Evolutionary conservation across 1,140 invertebrate species (phyloP), one percentile per base, ranked within the genome.

Genomic region (Anoplolepis gracilipes): DNA sequence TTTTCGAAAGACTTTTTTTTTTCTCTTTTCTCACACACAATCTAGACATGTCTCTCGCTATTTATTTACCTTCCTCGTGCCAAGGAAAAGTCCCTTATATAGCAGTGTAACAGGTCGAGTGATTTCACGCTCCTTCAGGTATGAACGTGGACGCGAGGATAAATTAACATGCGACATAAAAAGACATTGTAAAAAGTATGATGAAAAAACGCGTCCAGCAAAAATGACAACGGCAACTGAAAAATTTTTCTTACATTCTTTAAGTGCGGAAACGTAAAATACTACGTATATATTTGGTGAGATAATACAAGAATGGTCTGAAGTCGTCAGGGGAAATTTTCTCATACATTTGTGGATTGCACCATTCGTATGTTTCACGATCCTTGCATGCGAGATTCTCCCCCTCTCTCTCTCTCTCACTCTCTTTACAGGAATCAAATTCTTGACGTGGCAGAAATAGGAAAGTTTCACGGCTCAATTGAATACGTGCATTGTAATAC

Each of bases 91-190:
- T 70, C 78, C 73, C 78, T 84, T 61, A 46, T 79, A 76, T 84
- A 90, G 79, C 88, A 46, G 79, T 77, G 79, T 87, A 81, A 72
- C 75, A 85, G 61, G 67, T 82, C 84, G 85, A 89, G 88, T 89
- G 88, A 90, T 90, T 89, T 90, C 78, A 90, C 76, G 87, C 88
- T 85, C 76, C 75, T 81, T 73, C 88, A 73, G 30, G 57, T 81
- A 65, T 53, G 70, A 85, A 85, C 76, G 69, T 16, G 25, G 3
- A 42, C 59, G n/a, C 84, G 61, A 59, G 53, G 53, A 81, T 90
- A 89, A 90, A 89, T 89, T 90, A 89, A 89, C 57, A 82, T 69
- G 57, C 69, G 61, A 59, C 64, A 57, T 75, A 55, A 76, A 89
- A 79, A 84, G 49, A 39, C 42, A 55, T 78, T 53, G 46, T n/a